Base-by-base conservation (phyloP, 2,888 invertebrate genomes). In the Xiphydria camelus region DNA sequence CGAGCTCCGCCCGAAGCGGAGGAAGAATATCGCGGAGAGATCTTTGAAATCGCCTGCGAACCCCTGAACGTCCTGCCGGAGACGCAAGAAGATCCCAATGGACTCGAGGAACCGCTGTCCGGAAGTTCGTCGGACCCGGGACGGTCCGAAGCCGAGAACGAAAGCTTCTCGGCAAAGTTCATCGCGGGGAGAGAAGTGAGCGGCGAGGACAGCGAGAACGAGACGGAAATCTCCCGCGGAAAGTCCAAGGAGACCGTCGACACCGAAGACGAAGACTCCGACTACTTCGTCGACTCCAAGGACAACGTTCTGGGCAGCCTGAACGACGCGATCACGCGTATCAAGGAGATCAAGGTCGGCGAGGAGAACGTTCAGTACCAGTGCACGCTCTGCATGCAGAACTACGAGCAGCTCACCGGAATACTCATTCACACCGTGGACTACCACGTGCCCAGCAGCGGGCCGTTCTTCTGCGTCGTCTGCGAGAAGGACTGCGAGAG, bases 401-500 rank as follows among this genome's bases (percentile, higher is more conserved):
- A 70, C 47, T 74, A 71, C 36, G 50, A 62, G 2, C 55, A 68
- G 32, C 36, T 75, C 2, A 58, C 66, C 0, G 64, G 49, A 4
- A 61, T 61, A 2, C 42, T 75, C 2, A 45, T 58, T 20, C 75
- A 75, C 21, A 68, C 61, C 1, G 69, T 75, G 1, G 69, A 75
- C 31, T 68, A 69, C 40, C 75, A 75, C 21, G 63, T 75, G 1
- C 70, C 72, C 2, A 60, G 49, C 1, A 60, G 53, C 1, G 75
- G 75, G 0, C 75, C 82, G 1, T 82, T 80, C 57, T 80, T 79
- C 15, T 83, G 83, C 41, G 80, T 82, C 18, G 79, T 81, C 26
- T 83, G 83, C 48, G 81, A 82, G 63, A 82, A 81, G 55, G 81
- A 82, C 21, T 75, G 82, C 21, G 78, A 79, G 15, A 81, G 79